Conservation (phyloP, 2,797 vertebrate species). For the Ceryle rudis region DNA sequence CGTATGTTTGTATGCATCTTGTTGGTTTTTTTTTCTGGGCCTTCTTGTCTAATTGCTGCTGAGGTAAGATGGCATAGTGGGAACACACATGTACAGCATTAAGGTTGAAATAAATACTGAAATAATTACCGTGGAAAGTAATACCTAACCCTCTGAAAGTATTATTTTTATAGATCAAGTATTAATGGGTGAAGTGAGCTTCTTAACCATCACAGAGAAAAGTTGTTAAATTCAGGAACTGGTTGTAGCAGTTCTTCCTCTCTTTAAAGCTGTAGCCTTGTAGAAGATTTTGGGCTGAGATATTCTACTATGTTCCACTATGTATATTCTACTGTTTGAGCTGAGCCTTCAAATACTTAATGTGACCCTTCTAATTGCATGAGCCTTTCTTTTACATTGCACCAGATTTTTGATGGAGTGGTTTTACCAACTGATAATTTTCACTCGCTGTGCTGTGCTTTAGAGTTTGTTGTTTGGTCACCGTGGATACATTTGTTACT, state of each 20-base stretch:
- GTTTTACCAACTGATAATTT: conserved; percentile 60
- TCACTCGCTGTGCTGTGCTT: conserved; percentile 36
- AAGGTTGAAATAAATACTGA: not conserved
- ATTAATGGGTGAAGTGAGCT: not conserved
- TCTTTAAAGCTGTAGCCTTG: not conserved
- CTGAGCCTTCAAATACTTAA: not conserved
- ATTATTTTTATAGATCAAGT: not conserved
- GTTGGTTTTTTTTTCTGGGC: not conserved
- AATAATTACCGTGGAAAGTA: not conserved
- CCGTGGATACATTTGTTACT: conserved; percentile 69
- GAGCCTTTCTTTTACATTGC: conserved; percentile 29
- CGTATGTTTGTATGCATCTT: not conserved
- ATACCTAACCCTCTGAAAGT: not conserved
- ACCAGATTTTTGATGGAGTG: conserved; percentile 41
- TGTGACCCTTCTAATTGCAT: conserved; percentile 23
- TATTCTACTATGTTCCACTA: not conserved
- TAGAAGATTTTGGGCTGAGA: not conserved
- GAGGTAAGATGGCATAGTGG: not conserved
- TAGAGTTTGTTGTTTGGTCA: conserved; percentile 62
- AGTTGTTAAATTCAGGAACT: not conserved
- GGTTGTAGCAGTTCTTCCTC: not conserved
- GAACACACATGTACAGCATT: not conserved
- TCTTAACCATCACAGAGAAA: not conserved
- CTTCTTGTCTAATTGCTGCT: not conserved
- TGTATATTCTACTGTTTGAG: not conserved